Evolutionary conservation across 2,113 vertebrate species (phyloP).

Genomic region (Pollimyrus isidori): DNA sequence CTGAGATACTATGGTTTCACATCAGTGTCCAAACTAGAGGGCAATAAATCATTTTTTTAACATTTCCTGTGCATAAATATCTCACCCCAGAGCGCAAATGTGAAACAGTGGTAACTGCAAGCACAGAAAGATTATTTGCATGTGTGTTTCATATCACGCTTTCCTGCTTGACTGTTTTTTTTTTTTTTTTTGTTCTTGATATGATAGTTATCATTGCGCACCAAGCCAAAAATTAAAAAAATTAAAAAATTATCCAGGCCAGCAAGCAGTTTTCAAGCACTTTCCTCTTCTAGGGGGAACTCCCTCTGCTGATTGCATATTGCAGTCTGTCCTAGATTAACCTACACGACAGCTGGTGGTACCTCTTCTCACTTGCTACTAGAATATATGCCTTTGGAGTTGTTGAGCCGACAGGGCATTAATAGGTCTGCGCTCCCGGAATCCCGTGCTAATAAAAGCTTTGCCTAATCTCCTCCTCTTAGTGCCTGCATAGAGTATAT

Average conservation of each 20-base stretch:
- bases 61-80: background rate
- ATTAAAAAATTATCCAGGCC: background rate
- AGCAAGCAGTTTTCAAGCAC: background rate
- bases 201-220: background rate
- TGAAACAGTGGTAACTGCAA: too few species aligned
- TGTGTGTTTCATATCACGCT: background rate
- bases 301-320: background rate
- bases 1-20: background rate
- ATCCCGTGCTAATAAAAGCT: constrained; percentile 66
- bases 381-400: constrained; percentile 2
- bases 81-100: background rate
- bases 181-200: background rate
- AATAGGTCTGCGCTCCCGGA: constrained; percentile 56
- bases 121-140: background rate
- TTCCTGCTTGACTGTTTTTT: background rate
- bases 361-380: background rate
- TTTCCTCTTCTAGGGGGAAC: background rate
- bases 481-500: constrained; percentile 57
- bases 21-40: background rate
- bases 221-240: background rate
- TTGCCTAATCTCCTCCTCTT: constrained; percentile 64
- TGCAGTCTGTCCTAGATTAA: background rate
- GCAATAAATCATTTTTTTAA: background rate
- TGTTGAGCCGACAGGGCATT: constrained; percentile 38
- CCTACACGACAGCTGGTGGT: background rate